A percentile compares a stretch with the other conserved stretches of the same genome.
These are phyloP conservation scores for Falco columbarius DNA, from an alignment of 2,797 vertebrate genomes.

Conservation along the genomic window DNA sequence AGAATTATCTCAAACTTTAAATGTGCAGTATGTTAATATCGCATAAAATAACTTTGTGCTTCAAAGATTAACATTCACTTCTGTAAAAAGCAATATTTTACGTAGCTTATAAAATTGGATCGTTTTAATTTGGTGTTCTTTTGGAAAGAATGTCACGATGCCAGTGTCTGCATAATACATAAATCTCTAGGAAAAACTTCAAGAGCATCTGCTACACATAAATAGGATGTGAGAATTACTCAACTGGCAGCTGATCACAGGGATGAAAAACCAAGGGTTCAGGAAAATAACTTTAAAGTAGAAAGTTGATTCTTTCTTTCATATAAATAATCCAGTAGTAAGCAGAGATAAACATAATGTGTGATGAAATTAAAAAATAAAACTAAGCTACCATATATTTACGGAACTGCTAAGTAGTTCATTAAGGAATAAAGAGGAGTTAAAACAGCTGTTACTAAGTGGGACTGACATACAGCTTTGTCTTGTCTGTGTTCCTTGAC, in stretches of 20 bases:
- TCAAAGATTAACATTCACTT: background rate
- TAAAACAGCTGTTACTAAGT: background rate
- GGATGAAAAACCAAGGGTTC: background rate
- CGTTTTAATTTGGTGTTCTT: background rate
- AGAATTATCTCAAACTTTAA: background rate
- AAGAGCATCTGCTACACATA: background rate
- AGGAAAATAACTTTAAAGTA: constrained; percentile 11
- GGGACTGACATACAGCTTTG: background rate
- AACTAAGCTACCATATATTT: background rate
- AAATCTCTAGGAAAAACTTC: background rate
- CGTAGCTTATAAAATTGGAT: background rate
- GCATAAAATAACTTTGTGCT: background rate
- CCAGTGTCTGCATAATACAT: background rate
- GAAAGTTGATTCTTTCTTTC: background rate
- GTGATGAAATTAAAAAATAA: background rate
- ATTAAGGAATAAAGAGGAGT: background rate
- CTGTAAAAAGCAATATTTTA: background rate
- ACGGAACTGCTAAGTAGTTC: background rate
- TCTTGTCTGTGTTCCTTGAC: background rate
- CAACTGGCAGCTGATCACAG: background rate
- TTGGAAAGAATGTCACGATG: background rate
- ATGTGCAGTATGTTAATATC: background rate
- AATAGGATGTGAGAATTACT: constrained; percentile 11
- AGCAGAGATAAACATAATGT: background rate
- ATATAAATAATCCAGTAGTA: background rate